Conservation (phyloP, 2,113 vertebrate species). For the Bubo scandiacus region DNA sequence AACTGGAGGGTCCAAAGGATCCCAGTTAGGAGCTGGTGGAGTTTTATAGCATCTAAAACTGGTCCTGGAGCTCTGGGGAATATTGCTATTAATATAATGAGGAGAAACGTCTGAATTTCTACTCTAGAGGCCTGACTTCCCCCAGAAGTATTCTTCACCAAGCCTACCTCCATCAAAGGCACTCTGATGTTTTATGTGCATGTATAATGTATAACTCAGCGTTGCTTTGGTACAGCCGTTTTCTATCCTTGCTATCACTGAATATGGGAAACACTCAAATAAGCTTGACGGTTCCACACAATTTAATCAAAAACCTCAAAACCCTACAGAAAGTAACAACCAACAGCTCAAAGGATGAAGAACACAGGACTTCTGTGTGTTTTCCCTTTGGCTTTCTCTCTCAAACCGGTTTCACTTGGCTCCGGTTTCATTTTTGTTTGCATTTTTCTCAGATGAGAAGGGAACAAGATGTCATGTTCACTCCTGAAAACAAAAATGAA, state of each 20-base stretch:
- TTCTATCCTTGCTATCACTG: background rate
- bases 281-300: background rate
- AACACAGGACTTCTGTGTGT: conserved; percentile 6
- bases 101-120: background rate
- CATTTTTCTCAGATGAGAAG: conserved; percentile 54
- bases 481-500: conserved; percentile 28
- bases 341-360: background rate
- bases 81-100: background rate
- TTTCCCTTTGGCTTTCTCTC: conserved; percentile 34
- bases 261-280: background rate
- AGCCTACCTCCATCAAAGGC: background rate
- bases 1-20: background rate
- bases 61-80: background rate
- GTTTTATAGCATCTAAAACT: background rate
- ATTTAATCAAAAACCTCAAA: conserved; percentile 33
- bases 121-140: background rate
- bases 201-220: background rate
- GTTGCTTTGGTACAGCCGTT: background rate
- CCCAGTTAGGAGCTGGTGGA: background rate
- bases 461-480: conserved; percentile 40
- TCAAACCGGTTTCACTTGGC: conserved; percentile 40
- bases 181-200: fast-evolving
- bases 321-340: background rate
- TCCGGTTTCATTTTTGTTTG: conserved; percentile 57
- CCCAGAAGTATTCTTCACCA: background rate